Evolutionary conservation across 2,797 vertebrate species (phyloP).

Genomic region (Amblyraja radiata): DNA sequence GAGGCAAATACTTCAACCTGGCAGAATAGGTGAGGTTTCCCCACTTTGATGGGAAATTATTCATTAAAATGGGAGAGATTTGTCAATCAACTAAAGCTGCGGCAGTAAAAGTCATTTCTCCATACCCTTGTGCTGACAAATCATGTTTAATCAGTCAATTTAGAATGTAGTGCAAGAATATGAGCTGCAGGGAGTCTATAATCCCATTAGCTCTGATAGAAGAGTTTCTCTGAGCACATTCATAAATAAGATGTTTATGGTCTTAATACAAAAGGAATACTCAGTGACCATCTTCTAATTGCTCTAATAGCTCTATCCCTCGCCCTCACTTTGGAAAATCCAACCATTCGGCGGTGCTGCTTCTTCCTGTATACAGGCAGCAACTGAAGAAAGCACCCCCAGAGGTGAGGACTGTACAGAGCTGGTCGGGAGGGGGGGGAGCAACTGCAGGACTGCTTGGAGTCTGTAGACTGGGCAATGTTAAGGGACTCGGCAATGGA

Average conservation of each 20-base stretch:
- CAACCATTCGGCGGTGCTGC: too few species aligned
- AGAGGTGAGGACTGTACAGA: too few species aligned
- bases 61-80: neutral
- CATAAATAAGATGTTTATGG: neutral
- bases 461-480: too few species aligned
- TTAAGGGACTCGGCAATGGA: too few species aligned
- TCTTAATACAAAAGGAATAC: neutral
- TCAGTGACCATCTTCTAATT: neutral
- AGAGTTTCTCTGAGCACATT: neutral
- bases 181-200: neutral
- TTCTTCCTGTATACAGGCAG: too few species aligned
- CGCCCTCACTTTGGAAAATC: too few species aligned
- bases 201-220: neutral
- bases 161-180: neutral
- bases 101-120: neutral
- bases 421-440: too few species aligned
- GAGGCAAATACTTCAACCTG: neutral
- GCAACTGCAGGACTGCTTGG: too few species aligned
- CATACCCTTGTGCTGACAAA: neutral
- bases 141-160: conserved; percentile 17
- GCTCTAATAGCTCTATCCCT: too few species aligned
- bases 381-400: too few species aligned
- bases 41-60: neutral
- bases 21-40: neutral
- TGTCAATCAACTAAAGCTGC: neutral